phyloP scores from a whole-genome alignment of 1,140 invertebrate species.

The Anadara kagoshimensis region DNA sequence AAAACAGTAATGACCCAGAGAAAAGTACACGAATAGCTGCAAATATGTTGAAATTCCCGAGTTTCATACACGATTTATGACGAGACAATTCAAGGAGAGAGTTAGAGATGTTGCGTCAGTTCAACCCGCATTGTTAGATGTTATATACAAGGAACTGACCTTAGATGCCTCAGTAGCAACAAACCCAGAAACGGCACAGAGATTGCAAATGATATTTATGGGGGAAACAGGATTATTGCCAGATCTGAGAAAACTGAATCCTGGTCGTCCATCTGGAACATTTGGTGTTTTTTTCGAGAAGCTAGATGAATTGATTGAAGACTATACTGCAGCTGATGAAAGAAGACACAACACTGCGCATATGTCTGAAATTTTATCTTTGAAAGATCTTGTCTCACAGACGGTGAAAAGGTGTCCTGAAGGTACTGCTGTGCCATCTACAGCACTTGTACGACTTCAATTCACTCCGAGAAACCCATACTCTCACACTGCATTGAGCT shows the following conservation, averaged over 20 bases:
- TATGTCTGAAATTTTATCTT: conserved; percentile 15
- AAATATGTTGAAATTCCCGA: no score
- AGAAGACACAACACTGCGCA: conserved; percentile 20
- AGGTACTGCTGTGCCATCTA: conserved; percentile 16
- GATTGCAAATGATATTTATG: conserved; percentile 10
- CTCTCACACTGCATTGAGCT: conserved; percentile 8
- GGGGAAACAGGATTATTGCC: conserved; percentile 27
- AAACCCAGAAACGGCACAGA: neutral
- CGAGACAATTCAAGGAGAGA: conserved; percentile 21
- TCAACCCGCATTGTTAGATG: neutral
- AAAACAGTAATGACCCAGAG: conserved; percentile 19
- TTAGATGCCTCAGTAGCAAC: neutral
- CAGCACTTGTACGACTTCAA: conserved; percentile 13
- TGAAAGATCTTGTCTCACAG: conserved; percentile 14
- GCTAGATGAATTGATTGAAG: no score
- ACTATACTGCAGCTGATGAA: conserved; percentile 41
- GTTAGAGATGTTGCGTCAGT: conserved; percentile 14
- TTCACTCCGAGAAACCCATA: conserved; percentile 31
- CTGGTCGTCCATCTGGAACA: conserved; percentile 26
- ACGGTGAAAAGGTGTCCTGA: conserved; percentile 4
- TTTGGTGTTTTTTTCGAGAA: conserved; percentile 45
- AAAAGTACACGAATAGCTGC: conserved; percentile 25
- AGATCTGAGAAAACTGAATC: conserved; percentile 45
- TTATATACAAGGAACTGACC: conserved; percentile 4
- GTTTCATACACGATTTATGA: conserved; percentile 26